Evolutionary conservation across 2,888 invertebrate species (phyloP).

Genomic region (Meiosimyza decipiens): DNA sequence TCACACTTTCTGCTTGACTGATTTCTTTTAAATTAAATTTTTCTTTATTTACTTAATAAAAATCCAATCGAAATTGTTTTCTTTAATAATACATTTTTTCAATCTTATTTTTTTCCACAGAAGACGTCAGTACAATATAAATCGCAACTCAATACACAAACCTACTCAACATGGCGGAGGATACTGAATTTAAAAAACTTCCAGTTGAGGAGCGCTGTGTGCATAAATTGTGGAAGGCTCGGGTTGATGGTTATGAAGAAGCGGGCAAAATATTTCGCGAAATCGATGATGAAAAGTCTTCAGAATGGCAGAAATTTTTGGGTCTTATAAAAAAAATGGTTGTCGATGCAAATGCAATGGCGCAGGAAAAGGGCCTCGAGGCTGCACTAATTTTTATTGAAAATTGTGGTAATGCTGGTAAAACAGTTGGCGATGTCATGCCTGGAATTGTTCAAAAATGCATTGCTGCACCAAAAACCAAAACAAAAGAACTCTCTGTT

Average conservation of each 20-base stretch:
- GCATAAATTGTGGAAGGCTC: conserved; percentile 96
- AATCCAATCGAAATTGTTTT: neutral
- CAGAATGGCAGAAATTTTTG: conserved; percentile 92
- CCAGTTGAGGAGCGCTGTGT: conserved; percentile 91
- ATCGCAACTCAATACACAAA: conserved; percentile 2
- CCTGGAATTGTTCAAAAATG: conserved; percentile 90
- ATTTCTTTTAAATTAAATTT: conserved; percentile 13
- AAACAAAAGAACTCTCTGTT: conserved; percentile 89
- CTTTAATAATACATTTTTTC: neutral
- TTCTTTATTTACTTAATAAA: too few species aligned
- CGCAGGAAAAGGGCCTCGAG: conserved; percentile 95
- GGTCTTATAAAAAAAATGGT: conserved; percentile 95
- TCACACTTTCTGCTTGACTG: conserved; percentile 26
- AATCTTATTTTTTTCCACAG: neutral
- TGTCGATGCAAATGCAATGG: conserved; percentile 91
- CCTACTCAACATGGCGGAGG: conserved; percentile 77
- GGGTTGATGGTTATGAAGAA: conserved; percentile 94
- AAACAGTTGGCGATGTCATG: conserved; percentile 90
- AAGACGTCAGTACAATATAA: conserved; percentile 7
- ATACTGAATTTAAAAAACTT: conserved; percentile 87
- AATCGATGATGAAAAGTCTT: conserved; percentile 91
- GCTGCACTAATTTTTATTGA: conserved; percentile 91
- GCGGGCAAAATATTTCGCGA: conserved; percentile 87
- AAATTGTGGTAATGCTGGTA: conserved; percentile 88
- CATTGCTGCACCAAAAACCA: conserved; percentile 89